These are phyloP conservation scores for Zaprionus ghesquierei DNA, from an alignment of 1,140 invertebrate genomes.

Conservation along the genomic window DNA sequence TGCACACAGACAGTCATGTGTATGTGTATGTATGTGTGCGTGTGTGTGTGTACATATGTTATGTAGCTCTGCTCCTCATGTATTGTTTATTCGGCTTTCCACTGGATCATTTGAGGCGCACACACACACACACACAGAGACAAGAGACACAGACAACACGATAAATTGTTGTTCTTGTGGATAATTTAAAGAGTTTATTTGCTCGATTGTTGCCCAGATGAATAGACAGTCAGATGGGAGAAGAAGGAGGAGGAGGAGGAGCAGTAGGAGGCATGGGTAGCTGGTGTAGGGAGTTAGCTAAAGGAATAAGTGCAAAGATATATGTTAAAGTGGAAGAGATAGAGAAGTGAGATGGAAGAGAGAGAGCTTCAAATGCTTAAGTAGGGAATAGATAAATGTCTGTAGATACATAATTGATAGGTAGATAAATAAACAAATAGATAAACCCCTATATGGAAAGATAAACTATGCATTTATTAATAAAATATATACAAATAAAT, in stretches of 20 bases:
- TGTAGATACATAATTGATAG: neutral
- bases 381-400: neutral
- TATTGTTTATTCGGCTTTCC: conserved; percentile 25
- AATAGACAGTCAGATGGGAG: neutral
- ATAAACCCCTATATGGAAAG: too few species aligned
- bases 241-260: neutral
- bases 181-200: conserved; percentile 36
- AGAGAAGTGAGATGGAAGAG: neutral
- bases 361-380: too few species aligned
- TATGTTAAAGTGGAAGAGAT: neutral
- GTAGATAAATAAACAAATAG: neutral
- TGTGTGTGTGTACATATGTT: conserved; percentile 9
- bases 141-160: too few species aligned
- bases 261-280: neutral
- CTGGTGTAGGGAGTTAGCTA: neutral
- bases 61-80: conserved; percentile 12
- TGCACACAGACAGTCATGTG: neutral
- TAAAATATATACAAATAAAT: too few species aligned
- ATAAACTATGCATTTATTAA: too few species aligned
- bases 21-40: too few species aligned
- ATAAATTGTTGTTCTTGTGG: conserved; percentile 26
- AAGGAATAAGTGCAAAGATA: neutral
- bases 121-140: neutral
- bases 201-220: neutral
- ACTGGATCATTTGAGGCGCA: conserved; percentile 31